Base-by-base conservation (phyloP, 2,113 vertebrate genomes). In the Damaliscus lunatus region DNA sequence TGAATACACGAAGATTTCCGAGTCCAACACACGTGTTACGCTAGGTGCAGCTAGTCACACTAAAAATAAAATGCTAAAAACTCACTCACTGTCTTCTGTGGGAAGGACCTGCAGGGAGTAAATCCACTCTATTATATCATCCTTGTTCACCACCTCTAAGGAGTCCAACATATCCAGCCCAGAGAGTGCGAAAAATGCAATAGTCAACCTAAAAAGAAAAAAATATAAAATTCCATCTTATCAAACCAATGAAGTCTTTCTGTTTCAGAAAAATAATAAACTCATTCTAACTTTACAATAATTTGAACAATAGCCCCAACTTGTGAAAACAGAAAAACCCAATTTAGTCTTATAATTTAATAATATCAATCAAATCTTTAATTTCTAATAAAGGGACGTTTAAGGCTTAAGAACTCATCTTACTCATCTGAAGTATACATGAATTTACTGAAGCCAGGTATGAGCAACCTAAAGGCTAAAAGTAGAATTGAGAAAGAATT, bases 51-150 rank as follows among this genome's bases (percentile, higher is more conserved):
- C 55, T 50, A 81, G 95, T 88, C 67, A 96, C 83, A 95, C 95
- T 43, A 97, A 98, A 98, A 98, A 98, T 64, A 98, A 98, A 98
- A 99, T 97, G 98, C 94, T 98, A 98, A 99, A 99, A 98, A 98
- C 98, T 98, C 98, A 99, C 99, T 99, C 99, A 99, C 99, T 99
- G 97, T 99, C 99, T 98, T 99, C 99, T 98, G 99, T 99, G 97
- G 99, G 99, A 98, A 99, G 99, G 96, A 99, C 99, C 97, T 99
- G 99, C 29, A 99, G 98, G n/a, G 99, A 99, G 98, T 99, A 99
- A 98, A 99, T 99, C 99, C 99, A 99, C 98, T 99, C 99, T 98
- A 99, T 99, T 98, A 99, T 99, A 64, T 99, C 97, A 78, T 99
- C 98, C 98, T 99, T 99, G 98, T 99, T 99, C 92, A 99, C 99